Percentiles rank a stretch among this genome's conserved stretches.
These are phyloP conservation scores for Pitangus sulphuratus DNA, from an alignment of 2,797 vertebrate genomes.

Conservation along the genomic window DNA sequence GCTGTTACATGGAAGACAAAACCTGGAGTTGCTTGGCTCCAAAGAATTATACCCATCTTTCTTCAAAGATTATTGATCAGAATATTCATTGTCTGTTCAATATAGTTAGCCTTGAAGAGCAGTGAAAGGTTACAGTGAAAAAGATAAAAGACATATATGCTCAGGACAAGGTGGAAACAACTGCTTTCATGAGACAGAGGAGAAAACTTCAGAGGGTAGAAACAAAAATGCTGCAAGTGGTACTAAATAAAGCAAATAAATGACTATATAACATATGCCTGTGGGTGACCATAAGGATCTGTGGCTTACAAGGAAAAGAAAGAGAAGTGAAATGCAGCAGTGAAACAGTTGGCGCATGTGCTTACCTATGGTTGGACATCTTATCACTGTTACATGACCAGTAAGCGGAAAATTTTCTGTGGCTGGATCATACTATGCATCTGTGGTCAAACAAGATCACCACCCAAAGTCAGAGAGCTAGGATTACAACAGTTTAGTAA, in stretches of 20 bases:
- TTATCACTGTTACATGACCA: background rate
- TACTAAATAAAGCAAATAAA: background rate
- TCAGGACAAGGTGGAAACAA: background rate
- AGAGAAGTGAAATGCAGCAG: background rate
- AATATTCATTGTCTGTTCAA: background rate
- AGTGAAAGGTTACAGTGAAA: background rate
- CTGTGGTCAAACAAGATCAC: background rate
- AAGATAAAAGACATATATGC: background rate
- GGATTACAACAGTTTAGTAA: background rate
- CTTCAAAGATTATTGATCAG: background rate
- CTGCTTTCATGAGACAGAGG: background rate
- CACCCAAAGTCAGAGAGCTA: background rate
- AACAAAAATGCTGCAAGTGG: background rate
- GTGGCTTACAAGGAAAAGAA: background rate
- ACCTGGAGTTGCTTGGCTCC: background rate
- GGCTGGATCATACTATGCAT: background rate
- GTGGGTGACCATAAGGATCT: background rate
- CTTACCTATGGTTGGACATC: background rate
- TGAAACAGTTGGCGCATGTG: background rate
- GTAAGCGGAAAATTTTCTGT: background rate
- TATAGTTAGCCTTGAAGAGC: background rate
- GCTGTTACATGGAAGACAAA: slow-evolving; percentile 11
- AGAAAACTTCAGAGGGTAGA: background rate
- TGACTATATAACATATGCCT: background rate
- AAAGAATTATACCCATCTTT: background rate